Percentiles rank a stretch among this genome's conserved stretches.
These are phyloP conservation scores for Menura novaehollandiae DNA, from an alignment of 2,113 vertebrate species.

Conservation along the genomic window DNA sequence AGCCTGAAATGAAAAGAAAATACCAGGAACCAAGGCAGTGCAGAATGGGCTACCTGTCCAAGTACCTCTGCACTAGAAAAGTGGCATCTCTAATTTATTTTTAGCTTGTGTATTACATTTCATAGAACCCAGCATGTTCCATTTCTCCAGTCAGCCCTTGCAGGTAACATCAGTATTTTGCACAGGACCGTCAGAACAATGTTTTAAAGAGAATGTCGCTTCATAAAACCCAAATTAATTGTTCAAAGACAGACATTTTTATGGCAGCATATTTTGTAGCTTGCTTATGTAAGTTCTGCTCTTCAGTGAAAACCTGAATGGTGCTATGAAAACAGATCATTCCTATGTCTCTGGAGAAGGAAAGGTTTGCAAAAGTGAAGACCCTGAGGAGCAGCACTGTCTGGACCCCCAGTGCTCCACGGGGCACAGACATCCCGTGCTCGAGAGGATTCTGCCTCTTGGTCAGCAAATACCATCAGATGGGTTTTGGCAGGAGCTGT, in stretches of 20 bases:
- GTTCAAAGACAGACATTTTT: not conserved
- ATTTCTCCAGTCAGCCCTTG: not conserved
- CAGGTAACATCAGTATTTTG: not conserved
- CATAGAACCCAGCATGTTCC: not conserved
- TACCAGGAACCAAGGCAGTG: not conserved
- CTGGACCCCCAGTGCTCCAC: accelerated
- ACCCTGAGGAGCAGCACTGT: not conserved
- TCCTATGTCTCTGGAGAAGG: not conserved
- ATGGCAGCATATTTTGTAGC: not conserved
- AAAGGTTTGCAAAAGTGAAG: not conserved
- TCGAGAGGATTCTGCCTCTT: not conserved
- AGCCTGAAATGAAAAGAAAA: not conserved
- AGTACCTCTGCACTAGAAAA: not conserved
- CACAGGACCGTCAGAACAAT: not conserved
- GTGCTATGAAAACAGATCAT: not conserved
- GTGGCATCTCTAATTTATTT: not conserved
- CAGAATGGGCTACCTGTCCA: not conserved
- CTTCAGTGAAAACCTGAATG: not conserved
- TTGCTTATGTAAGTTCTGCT: not conserved
- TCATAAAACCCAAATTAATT: not conserved
- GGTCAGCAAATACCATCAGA: not conserved
- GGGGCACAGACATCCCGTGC: not conserved
- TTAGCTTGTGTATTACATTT: not conserved
- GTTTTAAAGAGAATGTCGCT: not conserved
- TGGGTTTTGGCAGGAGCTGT: not conserved